Evolutionary conservation across 2,113 vertebrate species (phyloP), one percentile per base, ranked within the genome.

Genomic region (Lanius ludovicianus): DNA sequence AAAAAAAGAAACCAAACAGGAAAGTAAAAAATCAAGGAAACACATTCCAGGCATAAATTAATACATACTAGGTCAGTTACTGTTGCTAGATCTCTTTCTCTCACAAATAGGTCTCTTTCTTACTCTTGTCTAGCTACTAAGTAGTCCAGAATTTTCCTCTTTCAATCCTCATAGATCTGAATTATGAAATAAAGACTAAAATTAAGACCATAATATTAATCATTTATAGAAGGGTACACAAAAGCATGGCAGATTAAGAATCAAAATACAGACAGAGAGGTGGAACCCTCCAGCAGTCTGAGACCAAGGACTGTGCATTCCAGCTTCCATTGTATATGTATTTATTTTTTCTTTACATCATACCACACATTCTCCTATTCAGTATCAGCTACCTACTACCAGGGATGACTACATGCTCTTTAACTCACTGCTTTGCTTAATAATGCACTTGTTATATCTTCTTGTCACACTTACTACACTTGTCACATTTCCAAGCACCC

Each of bases 1-100:
- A 37, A 37, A 12, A 27, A 1, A 15, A 23, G 17, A 23, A 19
- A 4, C 17, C 11, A 42, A 53, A 9, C 1, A 1, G 42, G 24
- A 85, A 90, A 82, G 65, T 46, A 75, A 82, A 82, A 91, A 82
- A 76, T 52, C 13, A 90, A 41, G 41, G 41, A 71, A 93, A 84
- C 13, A 25, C 11, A 84, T 85, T 52, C 23, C 31, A 79, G 41
- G 28, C 8, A 64, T n/a, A 83, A 87, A 87, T 53, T 7, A 93
- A 89, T 79, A 69, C 27, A 69, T 4, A 50, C 8, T 37, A 15
- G 6, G 13, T 64, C 49, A 46, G 13, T 67, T 76, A 57, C n/a
- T 53, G 16, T 50, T 63, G n/a, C 31, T 77, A 60, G 27, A 50
- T 67, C 7, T 27, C 35, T 64, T 60, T 68, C 27, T 52, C 18